A percentile compares a stretch with the other conserved stretches of the same genome.
phyloP scores from a whole-genome alignment of 2,113 vertebrate species.

The Himantopus leucocephalus region DNA sequence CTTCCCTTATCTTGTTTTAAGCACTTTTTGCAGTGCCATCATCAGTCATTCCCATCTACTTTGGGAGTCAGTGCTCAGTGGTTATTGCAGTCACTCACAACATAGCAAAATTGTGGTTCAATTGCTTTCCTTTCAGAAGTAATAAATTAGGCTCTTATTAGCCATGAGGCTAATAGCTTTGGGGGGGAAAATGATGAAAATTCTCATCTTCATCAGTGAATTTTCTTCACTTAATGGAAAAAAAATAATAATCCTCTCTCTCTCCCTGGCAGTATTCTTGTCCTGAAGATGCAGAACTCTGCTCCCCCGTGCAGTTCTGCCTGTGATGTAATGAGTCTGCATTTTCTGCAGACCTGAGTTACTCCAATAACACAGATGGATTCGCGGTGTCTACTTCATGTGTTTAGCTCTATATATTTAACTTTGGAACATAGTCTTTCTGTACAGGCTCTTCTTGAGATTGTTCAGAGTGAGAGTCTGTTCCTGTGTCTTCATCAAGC shows the following conservation, averaged over 20 bases:
- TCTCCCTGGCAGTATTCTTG: neutral
- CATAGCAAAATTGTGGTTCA: neutral
- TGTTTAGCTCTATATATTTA: neutral
- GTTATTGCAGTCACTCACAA: neutral
- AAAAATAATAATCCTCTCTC: neutral
- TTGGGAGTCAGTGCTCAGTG: neutral
- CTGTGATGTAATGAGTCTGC: neutral
- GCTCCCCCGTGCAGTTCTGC: rapidly evolving
- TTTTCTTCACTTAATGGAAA: neutral
- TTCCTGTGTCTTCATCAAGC: neutral
- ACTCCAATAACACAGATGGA: neutral
- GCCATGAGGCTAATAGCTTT: neutral
- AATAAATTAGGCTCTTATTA: neutral
- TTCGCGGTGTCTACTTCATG: neutral
- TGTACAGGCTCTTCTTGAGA: neutral
- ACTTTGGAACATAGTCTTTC: neutral
- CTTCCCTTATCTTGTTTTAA: neutral
- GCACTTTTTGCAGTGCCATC: neutral
- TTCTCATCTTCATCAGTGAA: neutral
- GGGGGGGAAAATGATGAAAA: neutral
- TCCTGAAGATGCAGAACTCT: neutral
- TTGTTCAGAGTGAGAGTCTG: neutral
- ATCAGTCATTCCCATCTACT: neutral
- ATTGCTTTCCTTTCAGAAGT: neutral
- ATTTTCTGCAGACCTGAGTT: neutral